Evolutionary conservation across 2,797 vertebrate genomes (phyloP), one percentile per base, ranked within the genome.

Genomic region (Urosaurus nigricauda): DNA sequence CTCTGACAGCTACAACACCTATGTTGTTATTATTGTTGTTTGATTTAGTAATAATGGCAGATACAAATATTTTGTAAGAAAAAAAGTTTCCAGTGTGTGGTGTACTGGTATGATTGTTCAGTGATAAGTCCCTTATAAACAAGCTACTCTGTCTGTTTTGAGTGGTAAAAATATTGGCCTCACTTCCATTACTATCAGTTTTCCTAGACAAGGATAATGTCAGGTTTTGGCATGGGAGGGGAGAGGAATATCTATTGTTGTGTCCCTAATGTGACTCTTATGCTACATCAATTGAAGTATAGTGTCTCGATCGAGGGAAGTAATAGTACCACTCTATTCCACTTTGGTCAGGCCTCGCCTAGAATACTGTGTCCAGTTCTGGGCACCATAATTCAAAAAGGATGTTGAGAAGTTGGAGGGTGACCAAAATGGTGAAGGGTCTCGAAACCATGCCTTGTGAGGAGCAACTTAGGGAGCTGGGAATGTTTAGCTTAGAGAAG

Each of bases 1-100:
- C 43, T 73, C 89, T 40, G 88, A 47, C n/a, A n/a, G n/a, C n/a
- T n/a, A n/a, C n/a, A 91, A 60, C 53, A 85, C 16, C 91, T 91
- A 0, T 43, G 43, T 43, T 43, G 3, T 43, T 43, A 5, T 43
- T 43, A 3, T 43, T 43, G 43, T 43, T 3, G 79, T 53, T 74
- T 24, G 4, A 19, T 83, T 29, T 63, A 63, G 81, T 58, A 58
- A 58, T 58, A 17, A 58, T 58, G 56, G 56, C 56, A 58, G 56
- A 17, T 53, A 79, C 14, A 43, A 53, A 56, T 32, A n/a, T 80
- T 80, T 35, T 58, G 17, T 24, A 37, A 80, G 17, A 58, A 58
- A 19, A 35, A 58, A 24, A 51, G 53, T 35, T 58, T 58, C 58
- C 37, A 82, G 6, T 65, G n/a, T 79, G 78, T 60, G 80, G 0